Conservation (phyloP, 1,140 invertebrate genomes). For the Campodea augens region DNA sequence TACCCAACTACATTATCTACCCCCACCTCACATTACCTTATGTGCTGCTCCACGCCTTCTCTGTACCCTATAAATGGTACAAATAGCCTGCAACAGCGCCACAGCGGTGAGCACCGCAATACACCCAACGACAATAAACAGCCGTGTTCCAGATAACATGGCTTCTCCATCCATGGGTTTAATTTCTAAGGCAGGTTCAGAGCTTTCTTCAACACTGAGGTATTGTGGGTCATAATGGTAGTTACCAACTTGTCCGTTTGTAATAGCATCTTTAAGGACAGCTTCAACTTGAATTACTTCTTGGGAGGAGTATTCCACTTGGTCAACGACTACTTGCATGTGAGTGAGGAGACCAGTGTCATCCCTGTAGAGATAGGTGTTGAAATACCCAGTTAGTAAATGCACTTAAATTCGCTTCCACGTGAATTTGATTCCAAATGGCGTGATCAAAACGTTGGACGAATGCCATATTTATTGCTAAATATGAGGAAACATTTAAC, state of each 20-base stretch:
- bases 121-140: conserved; percentile 65
- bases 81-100: conserved; percentile 59
- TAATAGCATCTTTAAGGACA: conserved; percentile 43
- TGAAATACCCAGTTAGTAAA: too few species aligned
- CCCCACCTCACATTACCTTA: conserved; percentile 28
- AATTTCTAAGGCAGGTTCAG: too few species aligned
- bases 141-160: conserved; percentile 44
- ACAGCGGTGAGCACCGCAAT: conserved; percentile 56
- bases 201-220: conserved; percentile 15
- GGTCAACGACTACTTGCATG: conserved; percentile 43
- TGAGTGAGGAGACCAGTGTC: conserved; percentile 38
- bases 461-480: too few species aligned
- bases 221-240: conserved; percentile 43
- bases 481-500: too few species aligned
- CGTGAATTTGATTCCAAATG: too few species aligned
- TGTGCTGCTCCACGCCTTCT: conserved; percentile 30
- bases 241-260: conserved; percentile 47
- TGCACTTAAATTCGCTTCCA: too few species aligned
- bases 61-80: conserved; percentile 54
- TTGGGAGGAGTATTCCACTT: conserved; percentile 25
- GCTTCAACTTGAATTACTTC: conserved; percentile 29
- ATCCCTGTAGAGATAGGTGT: conserved; percentile 24
- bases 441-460: too few species aligned
- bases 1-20: not conserved
- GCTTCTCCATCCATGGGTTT: conserved; percentile 20